Evolutionary conservation across 2,888 invertebrate species (phyloP), one percentile per base, ranked within the genome.

Genomic region (Didymodactylos carnosus): DNA sequence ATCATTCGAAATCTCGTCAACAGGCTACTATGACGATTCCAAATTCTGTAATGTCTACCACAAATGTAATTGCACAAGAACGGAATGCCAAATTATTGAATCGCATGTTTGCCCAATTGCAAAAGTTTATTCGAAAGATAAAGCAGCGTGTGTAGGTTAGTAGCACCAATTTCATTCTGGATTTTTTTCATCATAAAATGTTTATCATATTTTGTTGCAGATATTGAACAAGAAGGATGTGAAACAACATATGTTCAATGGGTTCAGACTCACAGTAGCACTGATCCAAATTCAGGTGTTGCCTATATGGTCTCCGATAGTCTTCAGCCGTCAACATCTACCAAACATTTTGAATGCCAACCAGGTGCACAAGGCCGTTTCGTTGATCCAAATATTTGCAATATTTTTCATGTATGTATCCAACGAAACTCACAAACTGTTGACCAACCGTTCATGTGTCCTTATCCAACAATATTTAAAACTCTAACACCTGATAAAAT

Each of bases 371-470:
- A 39, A 27, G 27, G n/a, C 0, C 25, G 53, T 39, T n/a, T 62
- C 35, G 35, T 29, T n/a, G 75, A 75, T 71, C 19, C 72, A 16
- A 40, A 75, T 29, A 69, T 75, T 39, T 75, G 75, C 35, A 75
- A 75, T 49, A 39, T 75, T 19, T 75, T 75, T 49, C 75, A 75
- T 53, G 75, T 75, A 27, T 75, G 75, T 70, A 69, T 75, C 7
- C 43, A 19, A 13, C 69, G 72, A 19, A 62, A 71, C 25, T 46
- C 69, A 14, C 25, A 46, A 25, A 69, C 69, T 0, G 46, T 72
- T 25, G 75, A 75, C 39, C 75, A 75, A 70, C 75, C 75, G 13
- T 75, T 75, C 41, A 25, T 75, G 16, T 75, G 75, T 39, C 75
- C 75, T 41, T 75, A 69, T 43, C 41, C 69, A 0, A 49, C 51